These are phyloP conservation scores for Taphrorychus bicolor DNA, from an alignment of 2,888 invertebrate species.

Conservation along the genomic window DNA sequence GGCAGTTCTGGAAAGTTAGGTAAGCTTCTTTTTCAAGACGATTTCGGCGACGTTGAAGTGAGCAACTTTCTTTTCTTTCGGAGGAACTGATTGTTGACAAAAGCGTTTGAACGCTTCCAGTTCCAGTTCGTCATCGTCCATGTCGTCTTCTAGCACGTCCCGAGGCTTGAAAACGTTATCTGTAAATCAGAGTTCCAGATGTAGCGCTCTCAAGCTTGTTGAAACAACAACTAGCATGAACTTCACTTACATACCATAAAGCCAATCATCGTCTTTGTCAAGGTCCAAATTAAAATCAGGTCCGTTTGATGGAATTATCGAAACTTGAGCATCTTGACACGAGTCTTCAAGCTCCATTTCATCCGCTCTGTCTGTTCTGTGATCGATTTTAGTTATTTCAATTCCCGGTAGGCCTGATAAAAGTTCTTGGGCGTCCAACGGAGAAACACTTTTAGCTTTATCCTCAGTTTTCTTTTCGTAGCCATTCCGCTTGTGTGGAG, in stretches of 20 bases:
- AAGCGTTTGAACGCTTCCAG: slow-evolving; percentile 88
- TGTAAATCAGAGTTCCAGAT: slow-evolving; percentile 42
- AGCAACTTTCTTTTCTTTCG: slow-evolving; percentile 74
- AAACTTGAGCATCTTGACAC: slow-evolving; percentile 57
- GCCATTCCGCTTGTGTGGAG: not conserved
- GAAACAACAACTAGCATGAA: too few species aligned
- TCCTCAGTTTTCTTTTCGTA: slow-evolving; percentile 10
- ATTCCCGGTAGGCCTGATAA: slow-evolving; percentile 59
- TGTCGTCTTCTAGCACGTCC: slow-evolving; percentile 79
- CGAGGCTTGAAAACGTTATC: slow-evolving; percentile 82
- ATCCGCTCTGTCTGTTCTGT: slow-evolving; percentile 49
- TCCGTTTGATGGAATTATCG: slow-evolving; percentile 57
- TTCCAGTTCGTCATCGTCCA: slow-evolving; percentile 82
- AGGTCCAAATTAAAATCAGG: slow-evolving; percentile 49
- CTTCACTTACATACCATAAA: slow-evolving; percentile 52
- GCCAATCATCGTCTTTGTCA: slow-evolving; percentile 58
- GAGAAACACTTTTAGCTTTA: slow-evolving; percentile 3
- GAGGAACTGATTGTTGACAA: slow-evolving; percentile 82
- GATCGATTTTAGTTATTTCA: slow-evolving; percentile 59
- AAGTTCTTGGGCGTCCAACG: slow-evolving; percentile 57
- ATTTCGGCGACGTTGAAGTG: slow-evolving; percentile 83
- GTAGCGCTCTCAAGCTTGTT: too few species aligned
- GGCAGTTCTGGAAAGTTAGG: slow-evolving; percentile 6
- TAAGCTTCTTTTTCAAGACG: slow-evolving; percentile 68
- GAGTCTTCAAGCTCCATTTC: slow-evolving; percentile 47